Base-by-base conservation (phyloP, 1,140 invertebrate species). In the Homarus americanus region DNA sequence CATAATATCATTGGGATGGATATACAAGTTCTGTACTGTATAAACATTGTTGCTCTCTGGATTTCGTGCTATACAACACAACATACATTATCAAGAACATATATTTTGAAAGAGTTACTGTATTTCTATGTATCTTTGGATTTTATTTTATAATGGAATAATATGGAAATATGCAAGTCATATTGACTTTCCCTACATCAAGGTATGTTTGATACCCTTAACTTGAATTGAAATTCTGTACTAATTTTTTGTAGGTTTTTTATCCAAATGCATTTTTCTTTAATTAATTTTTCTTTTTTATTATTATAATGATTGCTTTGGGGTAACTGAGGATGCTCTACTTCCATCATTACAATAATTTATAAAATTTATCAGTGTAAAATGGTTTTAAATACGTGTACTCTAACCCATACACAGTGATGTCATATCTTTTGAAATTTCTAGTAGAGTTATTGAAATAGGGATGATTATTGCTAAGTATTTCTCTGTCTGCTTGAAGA, bases 401-500 rank as follows among this genome's bases (percentile, higher is more conserved):
- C 28, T 7, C n/a, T 32, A 1, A 69, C 32, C 5, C 32, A 34
- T 69, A 12, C 63, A 69, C 63, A 69, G 4, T 69, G 63, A 9
- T 12, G 10, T 28, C 63, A 24, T 32, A 24, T 63, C 24, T 69
- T 69, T 69, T 69, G 5, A 7, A 4, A 69, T 28, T 69, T 69
- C 9, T 28, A 69, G 5, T 32, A 28, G n/a, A 32, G 32, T 4
- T 32, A 9, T 32, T 69, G 28, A 32, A 28, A 32, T 32, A 69
- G 63, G 24, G 63, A 24, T 69, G 63, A 69, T 69, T 69, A 69
- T 69, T 82, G 28, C 17, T 82, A 82, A 82, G 79, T 58, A 28
- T 83, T 75, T 82, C 80, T 82, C 58, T 89, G 66, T 82, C 79
- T 83, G 82, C 82, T 90, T 83, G 72, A 90, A 90, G 88, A 90